Percentiles rank a stretch among this genome's conserved stretches.
phyloP scores from a whole-genome alignment of 1,140 invertebrate species.

The Micrasema longulum region DNA sequence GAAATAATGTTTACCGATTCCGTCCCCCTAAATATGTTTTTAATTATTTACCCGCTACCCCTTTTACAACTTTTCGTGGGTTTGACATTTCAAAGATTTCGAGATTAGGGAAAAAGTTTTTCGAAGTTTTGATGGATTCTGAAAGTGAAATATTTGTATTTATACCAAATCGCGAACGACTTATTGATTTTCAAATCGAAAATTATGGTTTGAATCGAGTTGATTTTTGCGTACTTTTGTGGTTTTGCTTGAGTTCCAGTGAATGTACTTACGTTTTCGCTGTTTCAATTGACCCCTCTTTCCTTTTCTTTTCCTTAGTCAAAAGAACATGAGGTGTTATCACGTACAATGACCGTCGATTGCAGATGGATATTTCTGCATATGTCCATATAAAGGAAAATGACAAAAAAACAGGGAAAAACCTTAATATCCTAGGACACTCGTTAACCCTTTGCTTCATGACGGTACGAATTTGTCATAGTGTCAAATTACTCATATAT shows the following conservation, averaged over 20 bases:
- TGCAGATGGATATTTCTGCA: too few relatives aligned
- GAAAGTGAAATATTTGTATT: conserved; percentile 6
- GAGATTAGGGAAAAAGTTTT: neutral
- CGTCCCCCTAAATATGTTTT: conserved; percentile 19
- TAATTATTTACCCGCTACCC: conserved; percentile 1
- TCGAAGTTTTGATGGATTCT: neutral
- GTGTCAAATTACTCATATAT: too few relatives aligned
- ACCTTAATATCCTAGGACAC: too few relatives aligned
- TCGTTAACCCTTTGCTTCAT: too few relatives aligned
- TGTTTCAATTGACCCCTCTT: too few relatives aligned
- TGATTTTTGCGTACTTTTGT: neutral
- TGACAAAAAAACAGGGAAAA: too few relatives aligned
- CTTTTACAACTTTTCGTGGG: neutral
- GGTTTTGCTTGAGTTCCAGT: neutral
- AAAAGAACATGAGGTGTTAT: too few relatives aligned
- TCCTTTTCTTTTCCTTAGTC: too few relatives aligned
- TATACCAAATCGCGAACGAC: neutral
- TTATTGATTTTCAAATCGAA: conserved; percentile 1
- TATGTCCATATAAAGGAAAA: too few relatives aligned
- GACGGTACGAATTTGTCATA: too few relatives aligned
- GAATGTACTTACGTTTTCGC: too few relatives aligned
- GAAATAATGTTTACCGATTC: conserved; percentile 12
- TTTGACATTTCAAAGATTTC: conserved; percentile 6
- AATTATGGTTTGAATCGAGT: neutral
- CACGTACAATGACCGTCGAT: too few relatives aligned